Conservation (phyloP, 2,888 invertebrate genomes). For the Drosophila gaucha region DNA sequence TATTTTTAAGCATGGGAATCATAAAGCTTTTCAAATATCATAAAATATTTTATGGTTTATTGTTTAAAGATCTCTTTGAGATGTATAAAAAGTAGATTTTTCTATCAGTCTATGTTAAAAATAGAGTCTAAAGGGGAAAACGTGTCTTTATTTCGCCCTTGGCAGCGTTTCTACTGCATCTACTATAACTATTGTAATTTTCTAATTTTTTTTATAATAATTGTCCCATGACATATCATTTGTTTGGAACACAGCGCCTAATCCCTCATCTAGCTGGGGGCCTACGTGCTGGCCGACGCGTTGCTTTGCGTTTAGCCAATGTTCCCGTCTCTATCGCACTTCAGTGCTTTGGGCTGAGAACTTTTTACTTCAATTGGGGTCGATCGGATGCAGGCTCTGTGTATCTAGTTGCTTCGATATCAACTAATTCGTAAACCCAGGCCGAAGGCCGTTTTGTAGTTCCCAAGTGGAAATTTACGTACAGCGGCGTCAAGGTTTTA, state of each 20-base stretch:
- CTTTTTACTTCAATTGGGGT: constrained; percentile 12
- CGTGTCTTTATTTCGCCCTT: neutral
- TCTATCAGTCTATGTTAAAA: neutral
- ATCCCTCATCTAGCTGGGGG: constrained; percentile 35
- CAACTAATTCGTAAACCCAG: too few relatives aligned
- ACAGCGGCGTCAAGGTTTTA: constrained; percentile 25
- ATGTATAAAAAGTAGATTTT: too few relatives aligned
- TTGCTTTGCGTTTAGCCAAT: constrained; percentile 30
- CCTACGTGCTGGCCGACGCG: constrained; percentile 66
- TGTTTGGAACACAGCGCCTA: neutral
- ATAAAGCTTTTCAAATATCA: neutral
- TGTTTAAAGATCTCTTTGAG: neutral
- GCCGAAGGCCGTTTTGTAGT: constrained; percentile 4
- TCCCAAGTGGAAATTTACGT: constrained; percentile 16
- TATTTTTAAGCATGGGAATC: neutral
- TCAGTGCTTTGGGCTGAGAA: constrained; percentile 19
- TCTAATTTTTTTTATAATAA: neutral
- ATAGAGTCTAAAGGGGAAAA: neutral
- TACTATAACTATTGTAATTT: neutral
- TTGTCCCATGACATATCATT: constrained; percentile 13
- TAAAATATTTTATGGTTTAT: neutral
- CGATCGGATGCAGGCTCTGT: constrained; percentile 23
- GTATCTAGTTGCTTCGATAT: too few relatives aligned
- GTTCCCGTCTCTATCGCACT: constrained; percentile 1
- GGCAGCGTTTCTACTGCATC: neutral